Base-by-base conservation (phyloP, 1,140 invertebrate species). In the Harlomillsia oculata region DNA sequence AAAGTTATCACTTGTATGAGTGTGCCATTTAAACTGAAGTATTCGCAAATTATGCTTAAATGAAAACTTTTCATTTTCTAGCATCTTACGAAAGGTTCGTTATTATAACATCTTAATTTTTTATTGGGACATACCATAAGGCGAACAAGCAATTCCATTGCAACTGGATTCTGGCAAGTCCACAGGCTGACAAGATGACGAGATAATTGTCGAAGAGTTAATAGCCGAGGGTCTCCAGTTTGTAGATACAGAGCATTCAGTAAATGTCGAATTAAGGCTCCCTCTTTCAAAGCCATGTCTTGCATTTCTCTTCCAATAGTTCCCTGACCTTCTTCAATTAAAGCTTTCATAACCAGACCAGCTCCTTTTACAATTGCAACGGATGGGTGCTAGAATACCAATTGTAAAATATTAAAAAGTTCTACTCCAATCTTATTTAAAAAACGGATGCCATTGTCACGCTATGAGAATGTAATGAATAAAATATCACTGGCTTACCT, bases 311-410 rank as follows among this genome's bases (percentile, higher is more conserved):
- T 80, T 13, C 93, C 90, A 39, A 96, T 84, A 66, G 89, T 87
- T 32, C 81, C 78, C 49, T 89, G 84, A 11, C 94, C 94, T 75
- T 99, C 96, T 76, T 97, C 96, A 62, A 99, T 97, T 16, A 99
- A 83, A 18, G 97, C 94, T 65, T 95, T 81, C 83, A 98, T 89
- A 23, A 99, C 86, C 46, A 99, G 74, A 3, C 96, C 95, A 2
- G 95, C 94, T 9, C 96, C 95, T 76, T 98, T 99, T 0, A 99
- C 89, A 63, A 99, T 91, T 1, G 95, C 92, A 72, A 97, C 79
- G 2, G 93, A 97, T 9, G 93, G 91, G 78, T 97, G 94, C 80
- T 92, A 70, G 5, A 34, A 34, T 34, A 9, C 32, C 32, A 34
- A 34, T 34, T 39, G 69, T 71, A 44, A 56, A 58, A 58, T 52